Conservation (phyloP, 2,797 vertebrate species). For the Decapterus maruadsi region DNA sequence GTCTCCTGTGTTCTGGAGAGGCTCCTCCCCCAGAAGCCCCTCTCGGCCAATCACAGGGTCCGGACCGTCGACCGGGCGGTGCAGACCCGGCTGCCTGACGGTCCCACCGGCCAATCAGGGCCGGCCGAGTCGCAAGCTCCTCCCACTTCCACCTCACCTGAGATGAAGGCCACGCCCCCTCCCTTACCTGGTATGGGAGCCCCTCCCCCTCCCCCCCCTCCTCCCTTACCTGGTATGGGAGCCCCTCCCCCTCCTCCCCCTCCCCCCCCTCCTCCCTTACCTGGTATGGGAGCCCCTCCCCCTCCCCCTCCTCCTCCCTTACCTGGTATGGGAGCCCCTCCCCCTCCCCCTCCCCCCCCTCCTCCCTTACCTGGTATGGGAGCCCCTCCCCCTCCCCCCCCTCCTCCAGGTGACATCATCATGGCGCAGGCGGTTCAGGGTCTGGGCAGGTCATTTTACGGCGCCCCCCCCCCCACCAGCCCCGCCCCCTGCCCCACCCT, state of each 20-base stretch:
- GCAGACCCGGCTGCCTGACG: constrained; percentile 71
- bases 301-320: constrained; percentile 29
- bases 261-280: constrained; percentile 20
- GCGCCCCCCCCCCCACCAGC: constrained; percentile 58
- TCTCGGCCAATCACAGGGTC: constrained; percentile 40
- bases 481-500: constrained; percentile 81
- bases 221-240: not conserved
- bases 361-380: constrained; percentile 19
- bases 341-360: constrained; percentile 46
- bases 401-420: constrained; percentile 73
- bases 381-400: constrained; percentile 8
- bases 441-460: constrained; percentile 64
- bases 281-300: constrained; percentile 1
- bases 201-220: constrained; percentile 13
- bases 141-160: constrained; percentile 11
- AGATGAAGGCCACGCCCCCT: not conserved
- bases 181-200: constrained; percentile 17
- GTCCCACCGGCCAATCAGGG: constrained; percentile 12
- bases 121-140: not conserved
- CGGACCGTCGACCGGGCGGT: constrained; percentile 60
- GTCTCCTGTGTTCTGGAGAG: constrained; percentile 86
- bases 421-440: constrained; percentile 63
- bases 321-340: constrained; percentile 11
- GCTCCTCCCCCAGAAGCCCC: constrained; percentile 82
- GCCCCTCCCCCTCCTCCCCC: not conserved